Conservation (phyloP, 2,797 vertebrate genomes). For the Galago senegalensis region DNA sequence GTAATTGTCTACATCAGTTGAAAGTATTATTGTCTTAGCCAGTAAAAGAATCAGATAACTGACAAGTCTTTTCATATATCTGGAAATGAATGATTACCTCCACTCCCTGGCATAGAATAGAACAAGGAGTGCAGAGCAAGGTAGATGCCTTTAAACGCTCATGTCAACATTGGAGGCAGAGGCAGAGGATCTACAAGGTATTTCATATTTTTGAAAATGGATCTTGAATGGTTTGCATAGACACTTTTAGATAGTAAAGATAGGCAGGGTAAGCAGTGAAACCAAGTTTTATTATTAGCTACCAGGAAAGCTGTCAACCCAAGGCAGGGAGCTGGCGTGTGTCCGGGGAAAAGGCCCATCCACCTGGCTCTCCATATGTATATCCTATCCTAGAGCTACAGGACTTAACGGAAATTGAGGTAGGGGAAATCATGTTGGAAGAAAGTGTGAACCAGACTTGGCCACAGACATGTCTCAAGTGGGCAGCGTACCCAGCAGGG, state of each 20-base stretch:
- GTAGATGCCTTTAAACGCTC: not conserved
- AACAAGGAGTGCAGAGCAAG: not conserved
- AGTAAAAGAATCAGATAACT: not conserved
- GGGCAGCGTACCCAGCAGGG: not conserved
- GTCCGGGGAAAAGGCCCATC: not conserved
- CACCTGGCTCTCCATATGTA: slow-evolving; percentile 40
- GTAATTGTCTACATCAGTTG: not conserved
- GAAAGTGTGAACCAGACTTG: not conserved
- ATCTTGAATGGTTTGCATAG: not conserved
- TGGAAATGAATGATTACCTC: not conserved
- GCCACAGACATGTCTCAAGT: not conserved
- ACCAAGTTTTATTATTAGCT: slow-evolving; percentile 31
- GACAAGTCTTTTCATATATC: not conserved
- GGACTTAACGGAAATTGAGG: not conserved
- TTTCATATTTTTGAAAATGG: not conserved
- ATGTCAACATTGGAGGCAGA: not conserved
- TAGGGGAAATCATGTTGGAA: not conserved
- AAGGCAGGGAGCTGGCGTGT: slow-evolving; percentile 1
- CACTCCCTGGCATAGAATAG: not conserved
- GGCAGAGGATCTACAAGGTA: not conserved
- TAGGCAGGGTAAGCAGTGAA: not conserved
- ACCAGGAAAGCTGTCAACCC: not conserved
- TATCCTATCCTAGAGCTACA: not conserved
- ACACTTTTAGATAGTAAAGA: not conserved
- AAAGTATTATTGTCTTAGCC: not conserved